Percentiles rank a stretch among this genome's conserved stretches.
These are phyloP conservation scores for Andrena bicolor DNA, from an alignment of 2,888 invertebrate genomes.

Conservation along the genomic window DNA sequence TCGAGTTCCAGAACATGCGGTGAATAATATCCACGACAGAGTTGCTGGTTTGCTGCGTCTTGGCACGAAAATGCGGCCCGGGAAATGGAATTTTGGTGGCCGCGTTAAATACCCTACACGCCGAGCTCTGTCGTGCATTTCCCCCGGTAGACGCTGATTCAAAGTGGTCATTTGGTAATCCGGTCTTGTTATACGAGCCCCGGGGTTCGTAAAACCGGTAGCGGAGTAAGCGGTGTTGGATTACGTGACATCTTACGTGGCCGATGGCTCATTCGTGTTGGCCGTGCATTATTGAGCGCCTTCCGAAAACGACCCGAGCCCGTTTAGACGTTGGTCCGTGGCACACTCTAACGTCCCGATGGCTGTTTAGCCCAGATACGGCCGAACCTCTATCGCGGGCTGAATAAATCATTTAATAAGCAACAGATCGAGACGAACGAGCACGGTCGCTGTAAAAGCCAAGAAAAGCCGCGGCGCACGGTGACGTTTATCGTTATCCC, in stretches of 20 bases:
- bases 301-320: conserved; percentile 2
- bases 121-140: conserved; percentile 49
- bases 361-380: conserved; percentile 1
- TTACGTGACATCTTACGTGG: conserved; percentile 78
- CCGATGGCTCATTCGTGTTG: conserved; percentile 53
- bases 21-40: neutral
- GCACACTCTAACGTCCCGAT: neutral
- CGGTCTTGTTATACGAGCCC: conserved; percentile 76
- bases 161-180: conserved; percentile 75
- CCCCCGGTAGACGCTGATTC: conserved; percentile 44
- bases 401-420: conserved; percentile 68
- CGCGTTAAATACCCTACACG: conserved; percentile 42
- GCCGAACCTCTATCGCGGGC: conserved; percentile 5
- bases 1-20: neutral
- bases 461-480: conserved; percentile 52
- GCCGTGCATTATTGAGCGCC: conserved; percentile 34
- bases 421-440: conserved; percentile 49
- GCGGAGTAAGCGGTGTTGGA: conserved; percentile 75
- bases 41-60: conserved; percentile 32
- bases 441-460: conserved; percentile 54
- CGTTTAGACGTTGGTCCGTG: neutral
- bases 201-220: conserved; percentile 74
- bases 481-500: conserved; percentile 65
- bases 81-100: conserved; percentile 50
- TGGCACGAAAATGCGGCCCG: conserved; percentile 19